Percentiles rank a stretch among this genome's conserved stretches.
Evolutionary conservation across 2,888 invertebrate species (phyloP).

Genomic region (Epinotia demarniana): DNA sequence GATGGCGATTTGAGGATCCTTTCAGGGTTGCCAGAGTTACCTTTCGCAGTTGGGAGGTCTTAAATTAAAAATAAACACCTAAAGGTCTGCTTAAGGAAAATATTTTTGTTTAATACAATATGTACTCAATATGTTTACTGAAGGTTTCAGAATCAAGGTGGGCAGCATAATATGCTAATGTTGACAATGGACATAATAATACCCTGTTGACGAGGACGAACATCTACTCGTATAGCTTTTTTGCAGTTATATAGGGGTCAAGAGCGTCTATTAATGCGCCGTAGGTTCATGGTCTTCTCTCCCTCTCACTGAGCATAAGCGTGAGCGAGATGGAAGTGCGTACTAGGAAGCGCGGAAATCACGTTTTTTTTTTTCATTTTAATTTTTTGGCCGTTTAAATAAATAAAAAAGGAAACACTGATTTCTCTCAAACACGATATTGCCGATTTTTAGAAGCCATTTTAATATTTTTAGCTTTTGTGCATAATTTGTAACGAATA

Average conservation of each 20-base stretch:
- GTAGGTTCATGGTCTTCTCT: too few relatives aligned
- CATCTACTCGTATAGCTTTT: conserved; percentile 20
- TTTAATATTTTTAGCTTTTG: too few relatives aligned
- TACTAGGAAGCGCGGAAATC: too few relatives aligned
- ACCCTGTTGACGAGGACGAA: conserved; percentile 35
- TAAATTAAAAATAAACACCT: conserved; percentile 53
- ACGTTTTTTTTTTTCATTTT: too few relatives aligned
- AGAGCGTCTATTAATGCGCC: conserved; percentile 30
- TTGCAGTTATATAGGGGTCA: conserved; percentile 35
- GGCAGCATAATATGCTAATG: conserved; percentile 47
- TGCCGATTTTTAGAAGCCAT: too few relatives aligned
- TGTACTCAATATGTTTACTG: conserved; percentile 46
- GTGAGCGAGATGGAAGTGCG: too few relatives aligned
- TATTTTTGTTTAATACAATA: conserved; percentile 48
- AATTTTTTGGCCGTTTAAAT: too few relatives aligned
- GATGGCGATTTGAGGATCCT: conserved; percentile 39
- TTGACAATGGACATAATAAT: conserved; percentile 40
- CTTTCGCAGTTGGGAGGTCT: conserved; percentile 51
- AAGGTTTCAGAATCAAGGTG: conserved; percentile 56
- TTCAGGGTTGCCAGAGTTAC: conserved; percentile 39
- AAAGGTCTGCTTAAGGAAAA: conserved; percentile 50
- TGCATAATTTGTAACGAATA: too few relatives aligned
- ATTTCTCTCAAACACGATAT: too few relatives aligned
- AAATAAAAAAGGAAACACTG: too few relatives aligned
- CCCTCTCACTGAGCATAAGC: too few relatives aligned